phyloP scores from a whole-genome alignment of 2,797 vertebrate genomes.

The Botia almorhae region DNA sequence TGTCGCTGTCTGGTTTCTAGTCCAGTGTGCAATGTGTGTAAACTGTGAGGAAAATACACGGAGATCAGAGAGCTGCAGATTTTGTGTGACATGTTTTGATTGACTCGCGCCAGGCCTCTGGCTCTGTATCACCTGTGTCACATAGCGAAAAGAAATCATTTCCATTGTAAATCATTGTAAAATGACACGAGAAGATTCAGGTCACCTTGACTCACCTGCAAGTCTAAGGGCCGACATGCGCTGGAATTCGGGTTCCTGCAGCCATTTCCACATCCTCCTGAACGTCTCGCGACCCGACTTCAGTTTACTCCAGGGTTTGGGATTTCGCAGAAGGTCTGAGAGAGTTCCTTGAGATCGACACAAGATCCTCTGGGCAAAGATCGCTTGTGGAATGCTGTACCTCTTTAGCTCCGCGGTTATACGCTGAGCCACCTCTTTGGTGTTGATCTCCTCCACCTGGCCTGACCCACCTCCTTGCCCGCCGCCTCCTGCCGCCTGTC shows the following conservation, averaged over 20 bases:
- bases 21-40: neutral
- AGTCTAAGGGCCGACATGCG: slow-evolving; percentile 96
- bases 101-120: neutral
- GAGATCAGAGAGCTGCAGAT: slow-evolving; percentile 5
- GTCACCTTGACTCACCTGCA: slow-evolving; percentile 85
- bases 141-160: neutral
- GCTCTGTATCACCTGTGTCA: neutral
- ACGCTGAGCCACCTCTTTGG: slow-evolving; percentile 95
- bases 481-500: slow-evolving; percentile 81
- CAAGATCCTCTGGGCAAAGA: slow-evolving; percentile 97
- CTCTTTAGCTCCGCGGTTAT: slow-evolving; percentile 97
- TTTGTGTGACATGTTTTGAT: slow-evolving; percentile 17
- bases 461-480: slow-evolving; percentile 83
- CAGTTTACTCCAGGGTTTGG: slow-evolving; percentile 99
- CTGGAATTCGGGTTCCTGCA: slow-evolving; percentile 98
- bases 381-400: slow-evolving; percentile 98
- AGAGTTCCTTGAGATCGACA: slow-evolving; percentile 97
- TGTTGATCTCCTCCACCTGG: slow-evolving; percentile 97
- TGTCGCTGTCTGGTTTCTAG: neutral
- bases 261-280: slow-evolving; percentile 99
- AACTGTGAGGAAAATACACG: neutral
- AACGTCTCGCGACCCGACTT: slow-evolving; percentile 98
- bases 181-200: neutral
- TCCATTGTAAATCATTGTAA: slow-evolving; percentile 1
- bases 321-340: slow-evolving; percentile 95